A percentile compares a stretch with the other conserved stretches of the same genome.
These are phyloP conservation scores for Poeciliopsis turneri DNA, from an alignment of 2,797 vertebrate species.

Conservation along the genomic window DNA sequence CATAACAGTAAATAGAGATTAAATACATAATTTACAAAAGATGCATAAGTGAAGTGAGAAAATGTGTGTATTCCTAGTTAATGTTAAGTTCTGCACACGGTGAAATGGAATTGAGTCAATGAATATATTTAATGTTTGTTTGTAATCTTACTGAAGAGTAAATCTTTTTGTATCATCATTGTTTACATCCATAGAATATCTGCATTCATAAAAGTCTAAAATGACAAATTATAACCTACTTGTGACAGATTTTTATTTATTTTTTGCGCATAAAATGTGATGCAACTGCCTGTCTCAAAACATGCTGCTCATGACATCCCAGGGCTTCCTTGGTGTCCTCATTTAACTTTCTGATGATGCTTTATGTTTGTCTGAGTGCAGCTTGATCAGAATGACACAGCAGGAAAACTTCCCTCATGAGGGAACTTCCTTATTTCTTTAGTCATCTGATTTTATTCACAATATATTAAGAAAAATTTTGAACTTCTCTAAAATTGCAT, in stretches of 20 bases:
- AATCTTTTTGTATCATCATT: neutral
- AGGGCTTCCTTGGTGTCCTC: constrained; percentile 5
- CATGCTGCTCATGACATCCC: neutral
- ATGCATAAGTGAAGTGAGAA: neutral
- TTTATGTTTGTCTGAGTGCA: constrained; percentile 11
- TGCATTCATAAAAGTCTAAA: neutral
- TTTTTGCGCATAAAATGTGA: neutral
- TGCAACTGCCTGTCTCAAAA: constrained; percentile 7
- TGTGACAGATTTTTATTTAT: too few species aligned
- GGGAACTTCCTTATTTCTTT: constrained; percentile 61
- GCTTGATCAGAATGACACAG: constrained; percentile 71
- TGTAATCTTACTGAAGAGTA: neutral
- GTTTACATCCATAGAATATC: neutral
- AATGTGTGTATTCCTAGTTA: neutral
- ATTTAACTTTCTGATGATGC: neutral
- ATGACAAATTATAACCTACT: neutral
- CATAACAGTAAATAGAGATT: neutral
- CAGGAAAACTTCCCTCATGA: constrained; percentile 62
- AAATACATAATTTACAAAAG: neutral
- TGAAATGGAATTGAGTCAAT: neutral
- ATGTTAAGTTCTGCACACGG: too few species aligned
- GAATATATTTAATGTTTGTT: neutral
- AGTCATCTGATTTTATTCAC: constrained; percentile 77
- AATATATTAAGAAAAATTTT: constrained; percentile 35
- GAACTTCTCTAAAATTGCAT: constrained; percentile 73